phyloP scores from a whole-genome alignment of 1,140 invertebrate genomes.

The Teleogryllus occipitalis region DNA sequence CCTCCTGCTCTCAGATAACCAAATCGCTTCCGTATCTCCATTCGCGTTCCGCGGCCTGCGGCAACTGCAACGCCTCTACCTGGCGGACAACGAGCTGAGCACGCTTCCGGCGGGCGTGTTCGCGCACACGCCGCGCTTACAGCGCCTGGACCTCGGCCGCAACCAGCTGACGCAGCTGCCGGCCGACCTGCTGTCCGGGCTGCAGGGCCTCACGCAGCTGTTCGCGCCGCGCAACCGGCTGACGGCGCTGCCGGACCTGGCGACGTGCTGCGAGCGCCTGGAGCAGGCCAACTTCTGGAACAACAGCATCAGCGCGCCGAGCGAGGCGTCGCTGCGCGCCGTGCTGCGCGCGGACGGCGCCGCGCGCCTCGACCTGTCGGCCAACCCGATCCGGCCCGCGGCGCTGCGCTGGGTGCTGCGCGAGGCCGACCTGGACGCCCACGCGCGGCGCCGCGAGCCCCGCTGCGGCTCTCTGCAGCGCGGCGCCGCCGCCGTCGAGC shows the following conservation, averaged over 20 bases:
- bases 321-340: neutral
- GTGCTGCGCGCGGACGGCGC: neutral
- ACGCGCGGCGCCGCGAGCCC: neutral
- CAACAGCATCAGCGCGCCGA: neutral
- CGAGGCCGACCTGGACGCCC: neutral
- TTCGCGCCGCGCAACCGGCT: neutral
- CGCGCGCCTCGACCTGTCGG: neutral
- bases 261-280: neutral
- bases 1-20: neutral
- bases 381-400: neutral
- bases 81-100: neutral
- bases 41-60: neutral
- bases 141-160: neutral
- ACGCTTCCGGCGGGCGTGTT: neutral
- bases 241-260: neutral
- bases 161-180: neutral
- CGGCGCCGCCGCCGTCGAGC: neutral
- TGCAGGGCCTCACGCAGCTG: neutral
- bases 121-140: neutral
- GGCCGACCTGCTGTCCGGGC: neutral
- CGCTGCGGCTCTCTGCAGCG: neutral
- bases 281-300: neutral
- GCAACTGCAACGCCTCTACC: neutral
- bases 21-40: neutral
- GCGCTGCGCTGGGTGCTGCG: neutral